These are phyloP conservation scores for Dipodomys stephensi DNA, from an alignment of 2,113 vertebrate genomes.

Conservation along the genomic window DNA sequence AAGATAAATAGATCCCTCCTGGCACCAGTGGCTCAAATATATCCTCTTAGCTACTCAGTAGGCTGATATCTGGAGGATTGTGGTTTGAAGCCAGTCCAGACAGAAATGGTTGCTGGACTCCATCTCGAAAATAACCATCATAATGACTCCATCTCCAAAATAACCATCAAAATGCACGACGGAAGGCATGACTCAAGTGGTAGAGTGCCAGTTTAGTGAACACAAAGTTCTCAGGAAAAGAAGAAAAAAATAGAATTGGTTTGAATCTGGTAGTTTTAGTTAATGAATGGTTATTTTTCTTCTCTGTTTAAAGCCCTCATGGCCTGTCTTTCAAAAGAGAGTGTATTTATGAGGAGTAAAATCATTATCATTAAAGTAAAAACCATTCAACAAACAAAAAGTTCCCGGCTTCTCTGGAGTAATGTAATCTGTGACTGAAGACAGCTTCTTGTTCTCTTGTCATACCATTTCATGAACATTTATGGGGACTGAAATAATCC, in stretches of 20 bases:
- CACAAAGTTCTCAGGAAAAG: too few species aligned
- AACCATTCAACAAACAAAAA: background rate
- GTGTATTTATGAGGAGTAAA: background rate
- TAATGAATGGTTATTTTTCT: background rate
- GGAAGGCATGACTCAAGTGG: too few species aligned
- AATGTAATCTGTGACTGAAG: background rate
- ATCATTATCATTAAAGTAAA: conserved; percentile 2
- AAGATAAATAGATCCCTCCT: too few species aligned
- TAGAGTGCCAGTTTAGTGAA: too few species aligned
- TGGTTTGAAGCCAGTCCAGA: too few species aligned
- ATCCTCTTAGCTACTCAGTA: too few species aligned
- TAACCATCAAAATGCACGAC: too few species aligned
- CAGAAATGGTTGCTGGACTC: too few species aligned
- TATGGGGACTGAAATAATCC: background rate
- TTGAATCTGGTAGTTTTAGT: background rate
- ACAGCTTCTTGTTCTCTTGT: background rate
- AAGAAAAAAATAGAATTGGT: background rate
- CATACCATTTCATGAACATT: background rate
- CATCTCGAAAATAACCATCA: too few species aligned
- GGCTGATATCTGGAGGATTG: too few species aligned
- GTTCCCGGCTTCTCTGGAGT: background rate
- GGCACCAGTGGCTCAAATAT: too few species aligned
- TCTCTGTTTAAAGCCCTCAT: background rate
- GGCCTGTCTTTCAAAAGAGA: background rate
- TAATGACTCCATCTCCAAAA: too few species aligned